phyloP scores from a whole-genome alignment of 2,113 vertebrate species.

The Antigone vipio region DNA sequence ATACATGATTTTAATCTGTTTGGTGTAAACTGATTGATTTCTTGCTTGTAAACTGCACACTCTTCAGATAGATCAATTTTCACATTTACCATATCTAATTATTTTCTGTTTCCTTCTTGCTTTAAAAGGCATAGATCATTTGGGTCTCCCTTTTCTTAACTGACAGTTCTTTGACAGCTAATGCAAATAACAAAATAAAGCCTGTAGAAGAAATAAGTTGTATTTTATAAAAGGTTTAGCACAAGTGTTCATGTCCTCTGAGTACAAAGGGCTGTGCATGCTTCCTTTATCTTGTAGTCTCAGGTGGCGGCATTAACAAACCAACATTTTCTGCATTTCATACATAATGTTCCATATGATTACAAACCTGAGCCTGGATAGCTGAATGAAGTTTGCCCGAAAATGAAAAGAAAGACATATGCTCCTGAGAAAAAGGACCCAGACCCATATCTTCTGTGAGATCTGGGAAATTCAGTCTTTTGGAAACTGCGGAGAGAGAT shows the following conservation, averaged over 20 bases:
- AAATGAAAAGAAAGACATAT: conserved; percentile 1
- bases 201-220: conserved; percentile 23
- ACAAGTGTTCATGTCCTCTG: conserved; percentile 8
- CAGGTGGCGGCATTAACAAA: conserved; percentile 13
- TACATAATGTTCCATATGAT: conserved; percentile 19
- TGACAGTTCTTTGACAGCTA: conserved; percentile 21
- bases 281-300: conserved; percentile 47
- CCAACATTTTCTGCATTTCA: conserved; percentile 49
- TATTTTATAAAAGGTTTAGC: conserved; percentile 47
- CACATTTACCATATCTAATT: conserved; percentile 70
- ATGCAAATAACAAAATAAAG: conserved; percentile 56
- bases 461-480: conserved; percentile 42
- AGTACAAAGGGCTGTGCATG: conserved; percentile 4
- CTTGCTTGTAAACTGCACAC: conserved; percentile 64
- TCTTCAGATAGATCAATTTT: conserved; percentile 70
- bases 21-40: conserved; percentile 72
- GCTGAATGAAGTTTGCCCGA: conserved; percentile 4
- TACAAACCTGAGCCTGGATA: conserved; percentile 24
- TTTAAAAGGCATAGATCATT: conserved; percentile 50
- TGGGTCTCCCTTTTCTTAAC: conserved; percentile 11
- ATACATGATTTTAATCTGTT: conserved; percentile 70
- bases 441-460: neutral
- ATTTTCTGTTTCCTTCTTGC: conserved; percentile 60
- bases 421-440: neutral
- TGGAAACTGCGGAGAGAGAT: conserved; percentile 45